Evolutionary conservation across 2,888 invertebrate species (phyloP), one percentile per base, ranked within the genome.

Genomic region (Meiosimyza decipiens): DNA sequence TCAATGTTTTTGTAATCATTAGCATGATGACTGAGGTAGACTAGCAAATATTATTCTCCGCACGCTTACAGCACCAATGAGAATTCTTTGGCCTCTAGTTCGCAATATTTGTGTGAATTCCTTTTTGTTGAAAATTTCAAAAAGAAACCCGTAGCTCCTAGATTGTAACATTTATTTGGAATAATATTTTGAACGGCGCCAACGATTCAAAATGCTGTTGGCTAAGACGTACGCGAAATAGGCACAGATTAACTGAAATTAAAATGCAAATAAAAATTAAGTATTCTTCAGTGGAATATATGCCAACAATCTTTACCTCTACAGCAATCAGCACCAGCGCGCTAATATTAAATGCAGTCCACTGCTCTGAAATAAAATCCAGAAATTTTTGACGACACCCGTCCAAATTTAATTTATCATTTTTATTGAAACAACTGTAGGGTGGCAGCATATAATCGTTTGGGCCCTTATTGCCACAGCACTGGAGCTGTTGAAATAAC

Each of bases 121-220:
- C 33, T 60, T 22, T 57, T 12, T 57, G 6, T 57, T 28, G 28
- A 28, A 15, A n/a, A n/a, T 40, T 12, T 33, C 15, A 60, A 16
- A 59, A 22, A 40, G 49, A 54, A 54, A n/a, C 16, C 9, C 12
- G 11, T 11, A 54, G 54, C 50, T 49, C 13, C 16, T 59, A 49
- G 15, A 62, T 72, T 55, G 55, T 12, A 40, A 2, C 50, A 72
- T 68, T 76, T 82, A 84, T 79, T 84, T 84, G 16, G 83, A 74
- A 72, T 81, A 84, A 75, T 84, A 84, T 78, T 85, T 85, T 40
- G 84, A 85, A 71, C 84, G 85, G 71, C 84, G 81, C 84, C 85
- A 84, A 73, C 84, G 85, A 80, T 85, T 84, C 62, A 84, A 75
- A 78, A 84, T 84, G 73, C 84, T 84, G 62, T 84, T 80, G 71